Percentiles rank a stretch among this genome's conserved stretches.
Evolutionary conservation across 2,113 vertebrate genomes (phyloP).

Genomic region (Daboia siamensis): DNA sequence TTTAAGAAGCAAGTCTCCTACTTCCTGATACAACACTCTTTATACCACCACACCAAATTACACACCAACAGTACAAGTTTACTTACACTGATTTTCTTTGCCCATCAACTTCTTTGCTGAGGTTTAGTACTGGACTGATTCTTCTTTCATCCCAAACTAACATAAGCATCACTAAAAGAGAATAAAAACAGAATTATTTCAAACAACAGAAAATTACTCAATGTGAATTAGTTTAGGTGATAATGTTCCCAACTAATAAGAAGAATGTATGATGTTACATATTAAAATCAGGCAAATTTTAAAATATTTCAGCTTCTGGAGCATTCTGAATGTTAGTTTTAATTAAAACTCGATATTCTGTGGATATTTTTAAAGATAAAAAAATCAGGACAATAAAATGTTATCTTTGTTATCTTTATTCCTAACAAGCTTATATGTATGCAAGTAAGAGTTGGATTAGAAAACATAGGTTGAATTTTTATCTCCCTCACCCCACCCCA

Average conservation of each 20-base stretch:
- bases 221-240: slow-evolving; percentile 30
- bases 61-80: not conserved
- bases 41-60: not conserved
- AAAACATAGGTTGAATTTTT: slow-evolving; percentile 3
- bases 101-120: not conserved
- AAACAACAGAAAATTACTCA: slow-evolving; percentile 10
- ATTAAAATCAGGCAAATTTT: slow-evolving; percentile 35
- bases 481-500: too few relatives aligned
- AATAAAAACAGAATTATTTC: slow-evolving; percentile 8
- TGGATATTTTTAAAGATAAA: slow-evolving; percentile 38
- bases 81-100: slow-evolving; percentile 4
- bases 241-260: slow-evolving; percentile 42
- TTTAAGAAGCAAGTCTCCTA: not conserved
- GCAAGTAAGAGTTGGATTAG: slow-evolving; percentile 21
- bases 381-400: slow-evolving; percentile 22
- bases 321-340: slow-evolving; percentile 62
- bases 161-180: not conserved
- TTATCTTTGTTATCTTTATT: slow-evolving; percentile 18
- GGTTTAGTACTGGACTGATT: slow-evolving; percentile 10
- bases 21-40: not conserved
- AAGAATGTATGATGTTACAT: slow-evolving; percentile 35
- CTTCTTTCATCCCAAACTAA: not conserved
- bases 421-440: slow-evolving; percentile 10
- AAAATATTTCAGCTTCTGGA: slow-evolving; percentile 39
- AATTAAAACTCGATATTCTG: slow-evolving; percentile 64